Conservation (phyloP, 2,797 vertebrate genomes). For the Remorina albescens region DNA sequence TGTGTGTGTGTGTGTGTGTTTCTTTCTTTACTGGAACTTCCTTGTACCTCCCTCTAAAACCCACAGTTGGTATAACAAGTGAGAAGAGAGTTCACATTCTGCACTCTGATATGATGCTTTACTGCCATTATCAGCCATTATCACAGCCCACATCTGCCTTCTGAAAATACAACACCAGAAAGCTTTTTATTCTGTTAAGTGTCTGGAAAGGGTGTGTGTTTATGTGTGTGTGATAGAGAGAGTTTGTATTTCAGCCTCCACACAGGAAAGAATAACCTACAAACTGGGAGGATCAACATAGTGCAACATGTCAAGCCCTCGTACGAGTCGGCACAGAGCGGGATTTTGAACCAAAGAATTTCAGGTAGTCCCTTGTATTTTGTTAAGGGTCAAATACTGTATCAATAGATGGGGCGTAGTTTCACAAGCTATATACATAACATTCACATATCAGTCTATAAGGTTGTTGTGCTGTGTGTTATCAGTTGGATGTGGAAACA, state of each 20-base stretch:
- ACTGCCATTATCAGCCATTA: conserved; percentile 73
- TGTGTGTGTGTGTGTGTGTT: conserved; percentile 7
- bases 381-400: not conserved
- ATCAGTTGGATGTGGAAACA: not conserved
- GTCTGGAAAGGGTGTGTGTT: conserved; percentile 11
- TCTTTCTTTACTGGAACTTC: conserved; percentile 60
- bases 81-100: conserved; percentile 57
- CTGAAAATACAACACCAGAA: conserved; percentile 71
- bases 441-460: not conserved
- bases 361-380: too few relatives aligned
- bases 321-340: conserved; percentile 4
- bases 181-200: conserved; percentile 61
- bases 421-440: not conserved
- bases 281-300: conserved; percentile 18
- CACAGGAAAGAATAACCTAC: conserved; percentile 43
- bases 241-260: conserved; percentile 47
- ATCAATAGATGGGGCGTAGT: not conserved
- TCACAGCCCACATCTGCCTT: conserved; percentile 49
- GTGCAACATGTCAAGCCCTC: not conserved
- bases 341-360: not conserved
- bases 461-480: not conserved
- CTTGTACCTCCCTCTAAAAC: conserved; percentile 50
- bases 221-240: conserved; percentile 28
- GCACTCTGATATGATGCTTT: conserved; percentile 71
- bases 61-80: conserved; percentile 54